Evolutionary conservation across 2,797 vertebrate genomes (phyloP).

Genomic region (Crenichthys baileyi): DNA sequence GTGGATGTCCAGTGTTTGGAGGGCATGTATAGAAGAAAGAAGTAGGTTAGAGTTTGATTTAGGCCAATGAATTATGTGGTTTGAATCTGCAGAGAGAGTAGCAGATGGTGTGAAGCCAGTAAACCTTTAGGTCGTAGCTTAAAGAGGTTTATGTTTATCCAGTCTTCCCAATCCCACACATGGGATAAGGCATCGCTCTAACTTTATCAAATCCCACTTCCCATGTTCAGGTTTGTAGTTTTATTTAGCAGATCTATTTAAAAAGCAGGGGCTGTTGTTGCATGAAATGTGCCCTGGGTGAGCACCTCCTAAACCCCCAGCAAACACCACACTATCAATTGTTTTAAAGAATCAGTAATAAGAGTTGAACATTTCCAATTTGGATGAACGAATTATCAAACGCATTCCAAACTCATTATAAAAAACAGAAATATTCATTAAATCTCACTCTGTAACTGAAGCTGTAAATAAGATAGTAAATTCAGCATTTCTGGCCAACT

Average conservation of each 20-base stretch:
- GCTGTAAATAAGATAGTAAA: background rate
- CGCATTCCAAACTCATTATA: background rate
- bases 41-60: background rate
- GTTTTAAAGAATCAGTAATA: background rate
- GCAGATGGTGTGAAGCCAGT: conserved; percentile 69
- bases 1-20: background rate
- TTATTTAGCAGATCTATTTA: background rate
- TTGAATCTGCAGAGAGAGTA: conserved; percentile 8
- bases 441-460: background rate
- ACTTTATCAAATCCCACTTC: conserved; percentile 3
- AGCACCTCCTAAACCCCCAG: background rate
- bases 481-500: too few species aligned
- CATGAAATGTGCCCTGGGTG: background rate
- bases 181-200: conserved; percentile 44
- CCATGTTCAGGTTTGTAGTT: background rate
- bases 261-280: background rate
- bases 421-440: background rate
- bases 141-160: conserved; percentile 69
- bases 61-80: background rate
- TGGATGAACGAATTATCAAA: background rate
- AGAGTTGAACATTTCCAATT: background rate
- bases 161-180: conserved; percentile 58
- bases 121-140: conserved; percentile 67
- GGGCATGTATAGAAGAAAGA: background rate
- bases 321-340: background rate